phyloP scores from a whole-genome alignment of 2,888 invertebrate species.

The Drosophila subsilvestris region DNA sequence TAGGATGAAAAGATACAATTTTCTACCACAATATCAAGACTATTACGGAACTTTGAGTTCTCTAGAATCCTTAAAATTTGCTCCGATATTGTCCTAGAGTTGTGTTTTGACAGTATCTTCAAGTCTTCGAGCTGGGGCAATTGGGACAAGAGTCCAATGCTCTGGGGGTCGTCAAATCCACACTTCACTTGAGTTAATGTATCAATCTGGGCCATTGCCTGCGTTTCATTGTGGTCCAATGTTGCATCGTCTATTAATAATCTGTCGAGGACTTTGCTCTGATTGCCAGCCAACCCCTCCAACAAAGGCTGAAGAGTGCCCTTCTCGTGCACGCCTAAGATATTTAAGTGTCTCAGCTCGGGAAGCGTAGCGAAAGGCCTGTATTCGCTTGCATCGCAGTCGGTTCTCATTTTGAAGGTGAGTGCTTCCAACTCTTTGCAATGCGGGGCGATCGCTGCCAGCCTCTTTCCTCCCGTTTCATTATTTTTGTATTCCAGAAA shows the following conservation, averaged over 20 bases:
- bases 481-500: too few relatives aligned
- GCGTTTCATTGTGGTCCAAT: background rate
- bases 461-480: too few relatives aligned
- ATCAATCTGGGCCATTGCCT: background rate
- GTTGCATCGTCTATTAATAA: background rate
- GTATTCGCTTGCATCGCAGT: constrained; percentile 4
- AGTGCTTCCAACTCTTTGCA: too few relatives aligned
- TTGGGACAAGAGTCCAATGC: background rate
- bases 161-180: background rate
- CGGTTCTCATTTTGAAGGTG: constrained; percentile 1
- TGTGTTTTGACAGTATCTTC: background rate
- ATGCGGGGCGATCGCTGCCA: too few relatives aligned
- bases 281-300: background rate
- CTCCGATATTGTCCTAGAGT: background rate
- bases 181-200: background rate
- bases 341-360: background rate
- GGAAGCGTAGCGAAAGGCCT: background rate
- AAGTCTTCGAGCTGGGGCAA: background rate
- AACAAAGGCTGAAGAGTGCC: constrained; percentile 5
- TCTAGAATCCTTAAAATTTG: background rate
- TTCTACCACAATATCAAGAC: background rate
- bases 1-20: background rate
- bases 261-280: background rate
- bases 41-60: background rate
- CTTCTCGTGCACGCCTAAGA: constrained; percentile 1